phyloP scores from a whole-genome alignment of 2,888 invertebrate genomes.

The Gortyna flavago region DNA sequence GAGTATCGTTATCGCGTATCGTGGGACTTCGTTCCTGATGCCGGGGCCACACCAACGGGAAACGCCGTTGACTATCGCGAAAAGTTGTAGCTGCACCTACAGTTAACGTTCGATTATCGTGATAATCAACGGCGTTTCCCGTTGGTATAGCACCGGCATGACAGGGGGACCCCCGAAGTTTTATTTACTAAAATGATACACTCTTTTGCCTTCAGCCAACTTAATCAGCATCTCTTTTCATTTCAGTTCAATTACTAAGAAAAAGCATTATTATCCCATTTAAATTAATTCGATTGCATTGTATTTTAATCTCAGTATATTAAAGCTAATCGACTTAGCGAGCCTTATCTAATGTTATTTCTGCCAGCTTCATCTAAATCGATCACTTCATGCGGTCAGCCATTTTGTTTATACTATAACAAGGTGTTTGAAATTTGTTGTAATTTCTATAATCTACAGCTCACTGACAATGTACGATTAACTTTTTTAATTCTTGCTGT shows the following conservation, averaged over 20 bases:
- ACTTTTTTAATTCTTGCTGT: too few relatives aligned
- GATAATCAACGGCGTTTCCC: too few relatives aligned
- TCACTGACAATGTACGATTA: too few relatives aligned
- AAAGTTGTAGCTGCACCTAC: too few relatives aligned
- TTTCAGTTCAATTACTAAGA: constrained; percentile 11
- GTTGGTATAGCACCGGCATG: too few relatives aligned
- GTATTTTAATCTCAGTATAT: constrained; percentile 30
- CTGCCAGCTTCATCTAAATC: constrained; percentile 35
- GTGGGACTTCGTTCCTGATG: too few relatives aligned
- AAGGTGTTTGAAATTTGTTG: neutral
- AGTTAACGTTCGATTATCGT: too few relatives aligned
- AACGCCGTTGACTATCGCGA: too few relatives aligned
- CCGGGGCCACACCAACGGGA: too few relatives aligned
- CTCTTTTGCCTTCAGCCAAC: neutral
- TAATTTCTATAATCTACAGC: too few relatives aligned
- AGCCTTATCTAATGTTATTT: constrained; percentile 47
- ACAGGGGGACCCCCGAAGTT: too few relatives aligned
- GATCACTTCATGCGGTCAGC: constrained; percentile 39
- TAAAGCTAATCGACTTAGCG: constrained; percentile 47
- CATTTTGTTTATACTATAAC: constrained; percentile 29
- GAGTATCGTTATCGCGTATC: too few relatives aligned
- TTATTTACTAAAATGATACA: neutral
- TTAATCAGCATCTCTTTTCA: neutral
- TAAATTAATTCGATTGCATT: constrained; percentile 37
- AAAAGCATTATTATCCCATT: constrained; percentile 28